These are phyloP conservation scores for Idaea straminata DNA, from an alignment of 2,888 invertebrate genomes.

Conservation along the genomic window DNA sequence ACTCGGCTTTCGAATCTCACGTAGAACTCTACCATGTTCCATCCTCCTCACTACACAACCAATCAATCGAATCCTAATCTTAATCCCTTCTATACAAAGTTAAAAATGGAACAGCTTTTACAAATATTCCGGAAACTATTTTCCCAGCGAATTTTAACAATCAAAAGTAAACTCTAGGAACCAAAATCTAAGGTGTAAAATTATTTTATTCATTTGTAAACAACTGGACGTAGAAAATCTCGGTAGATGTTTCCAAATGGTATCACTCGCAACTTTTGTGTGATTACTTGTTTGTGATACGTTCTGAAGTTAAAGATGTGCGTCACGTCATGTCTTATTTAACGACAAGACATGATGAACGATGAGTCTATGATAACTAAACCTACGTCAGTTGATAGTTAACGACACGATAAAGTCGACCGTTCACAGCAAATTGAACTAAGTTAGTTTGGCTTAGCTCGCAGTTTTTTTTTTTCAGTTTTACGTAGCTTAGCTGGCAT, in stretches of 20 bases:
- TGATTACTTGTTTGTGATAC: conserved; percentile 1
- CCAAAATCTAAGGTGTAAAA: background rate
- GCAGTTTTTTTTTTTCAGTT: too few species aligned
- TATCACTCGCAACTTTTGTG: background rate
- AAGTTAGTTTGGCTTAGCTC: too few species aligned
- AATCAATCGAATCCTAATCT: too few species aligned
- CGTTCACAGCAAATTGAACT: too few species aligned
- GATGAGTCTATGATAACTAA: background rate
- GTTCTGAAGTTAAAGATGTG: background rate
- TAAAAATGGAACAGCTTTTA: background rate
- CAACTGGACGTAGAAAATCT: background rate
- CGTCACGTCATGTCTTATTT: background rate
- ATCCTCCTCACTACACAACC: too few species aligned
- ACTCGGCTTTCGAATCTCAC: too few species aligned
- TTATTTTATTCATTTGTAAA: background rate
- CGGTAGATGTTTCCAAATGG: background rate
- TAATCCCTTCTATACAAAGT: background rate
- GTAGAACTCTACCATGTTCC: too few species aligned
- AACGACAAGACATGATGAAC: background rate
- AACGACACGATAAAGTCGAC: too few species aligned
- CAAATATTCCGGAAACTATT: background rate
- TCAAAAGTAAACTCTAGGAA: background rate
- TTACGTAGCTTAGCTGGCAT: too few species aligned
- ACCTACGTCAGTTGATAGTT: background rate
- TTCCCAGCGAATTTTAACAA: background rate